Base-by-base conservation (phyloP, 2,113 vertebrate species). In the Ophthalmolycus amberensis region DNA sequence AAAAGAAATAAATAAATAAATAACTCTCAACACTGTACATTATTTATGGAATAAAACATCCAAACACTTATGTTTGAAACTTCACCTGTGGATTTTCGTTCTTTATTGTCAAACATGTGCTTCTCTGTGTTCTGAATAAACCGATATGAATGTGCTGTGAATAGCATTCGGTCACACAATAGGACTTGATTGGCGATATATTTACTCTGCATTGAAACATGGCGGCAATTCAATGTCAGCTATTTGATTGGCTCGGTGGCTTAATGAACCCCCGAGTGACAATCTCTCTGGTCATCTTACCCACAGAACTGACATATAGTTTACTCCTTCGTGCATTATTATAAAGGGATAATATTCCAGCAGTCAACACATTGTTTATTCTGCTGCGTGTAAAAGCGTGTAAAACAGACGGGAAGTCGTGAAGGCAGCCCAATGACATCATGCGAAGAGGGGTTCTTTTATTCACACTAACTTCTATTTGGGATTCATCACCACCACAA, bases 31-130 rank as follows among this genome's bases (percentile, higher is more conserved):
- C 84, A 82, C 79, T 94, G 93, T 94, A 93, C 83, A 85, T 92
- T 93, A 83, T 94, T 91, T 89, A 92, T 91, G 89, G 91, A 95
- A 95, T 95, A 95, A 95, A 95, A 94, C 87, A 90, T 95, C 91
- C 87, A 93, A 93, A 93, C 85, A 56, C 83, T 88, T 86, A 66
- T 92, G 93, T 94, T 94, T 91, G 91, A 95, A 94, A 90, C 92
- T 90, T 84, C 89, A 90, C 81, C 85, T 95, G 93, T 95, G 92
- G 80, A 89, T 92, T 93, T 92, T 90, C 90, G 32, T 95, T 95
- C 85, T 94, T 94, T 95, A 85, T 92, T 88, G 82, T 91, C 79
- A 11, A 77, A 88, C 73, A 56, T 59, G 71, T 82, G 82, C 77
- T 29, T 85, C 40, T 83, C 62, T 91, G 71, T 91, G 70, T 85